Conservation (phyloP, 2,888 invertebrate genomes). For the Mimas tiliae region DNA sequence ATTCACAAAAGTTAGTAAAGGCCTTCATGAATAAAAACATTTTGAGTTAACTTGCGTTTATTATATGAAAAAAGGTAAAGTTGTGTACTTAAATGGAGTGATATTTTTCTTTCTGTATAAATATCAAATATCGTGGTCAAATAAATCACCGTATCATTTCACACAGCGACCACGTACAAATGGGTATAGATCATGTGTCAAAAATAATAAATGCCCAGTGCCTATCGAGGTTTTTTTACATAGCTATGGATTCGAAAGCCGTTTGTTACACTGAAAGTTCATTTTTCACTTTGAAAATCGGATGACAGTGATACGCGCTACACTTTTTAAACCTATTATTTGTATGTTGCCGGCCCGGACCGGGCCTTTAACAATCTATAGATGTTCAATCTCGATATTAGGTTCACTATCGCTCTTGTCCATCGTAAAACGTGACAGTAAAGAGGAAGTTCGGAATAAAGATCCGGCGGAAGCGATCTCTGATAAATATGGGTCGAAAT, state of each 20-base stretch:
- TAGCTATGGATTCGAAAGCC: slow-evolving; percentile 15
- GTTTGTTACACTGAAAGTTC: slow-evolving; percentile 22
- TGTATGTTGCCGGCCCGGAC: background rate
- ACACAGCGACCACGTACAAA: slow-evolving; percentile 5
- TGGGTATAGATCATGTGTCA: slow-evolving; percentile 21
- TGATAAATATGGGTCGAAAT: background rate
- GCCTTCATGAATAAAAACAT: background rate
- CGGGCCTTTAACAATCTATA: slow-evolving; percentile 1
- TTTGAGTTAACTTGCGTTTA: background rate
- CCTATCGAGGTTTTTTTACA: slow-evolving; percentile 13
- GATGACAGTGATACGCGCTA: background rate
- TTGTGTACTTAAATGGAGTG: background rate
- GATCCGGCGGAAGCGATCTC: slow-evolving; percentile 1
- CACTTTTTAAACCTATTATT: background rate
- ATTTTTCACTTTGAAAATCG: slow-evolving; percentile 21
- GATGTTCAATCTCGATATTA: slow-evolving; percentile 15
- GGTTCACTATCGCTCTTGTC: background rate
- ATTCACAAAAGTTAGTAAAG: background rate
- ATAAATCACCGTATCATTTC: slow-evolving; percentile 23
- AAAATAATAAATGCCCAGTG: slow-evolving; percentile 25
- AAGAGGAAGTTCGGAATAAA: slow-evolving; percentile 9
- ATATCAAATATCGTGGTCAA: background rate
- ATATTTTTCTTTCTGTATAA: background rate
- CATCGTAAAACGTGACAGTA: slow-evolving; percentile 21
- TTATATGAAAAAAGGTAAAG: background rate